Percentiles rank a stretch among this genome's conserved stretches.
phyloP scores from a whole-genome alignment of 2,113 vertebrate species.

The Cairina moschata region DNA sequence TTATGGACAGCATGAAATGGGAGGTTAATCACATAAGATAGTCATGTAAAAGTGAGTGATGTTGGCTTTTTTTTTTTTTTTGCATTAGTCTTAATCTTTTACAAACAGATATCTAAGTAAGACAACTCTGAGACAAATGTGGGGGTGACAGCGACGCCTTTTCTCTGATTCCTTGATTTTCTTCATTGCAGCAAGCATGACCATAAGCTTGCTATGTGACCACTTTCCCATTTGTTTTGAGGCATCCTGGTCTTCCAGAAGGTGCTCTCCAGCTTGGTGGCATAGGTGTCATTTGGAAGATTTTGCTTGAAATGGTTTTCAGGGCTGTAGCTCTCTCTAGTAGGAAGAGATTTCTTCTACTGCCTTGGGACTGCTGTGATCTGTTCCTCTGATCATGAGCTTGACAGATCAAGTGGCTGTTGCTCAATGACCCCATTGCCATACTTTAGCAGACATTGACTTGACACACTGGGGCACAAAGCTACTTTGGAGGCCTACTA shows the following conservation, averaged over 20 bases:
- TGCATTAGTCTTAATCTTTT: neutral
- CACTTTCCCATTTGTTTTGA: neutral
- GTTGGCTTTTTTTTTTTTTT: neutral
- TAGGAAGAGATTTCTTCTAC: neutral
- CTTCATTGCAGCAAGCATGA: neutral
- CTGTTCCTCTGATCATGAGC: neutral
- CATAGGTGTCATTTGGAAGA: neutral
- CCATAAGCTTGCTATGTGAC: neutral
- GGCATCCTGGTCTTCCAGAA: neutral
- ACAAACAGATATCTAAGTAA: neutral
- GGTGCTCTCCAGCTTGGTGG: accelerated
- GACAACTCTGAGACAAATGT: neutral
- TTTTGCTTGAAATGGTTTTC: neutral
- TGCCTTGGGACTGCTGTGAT: neutral
- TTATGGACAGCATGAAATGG: neutral
- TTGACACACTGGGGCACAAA: neutral
- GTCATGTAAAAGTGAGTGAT: neutral
- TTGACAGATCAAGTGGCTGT: neutral
- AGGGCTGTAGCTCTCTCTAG: neutral
- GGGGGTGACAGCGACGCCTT: neutral
- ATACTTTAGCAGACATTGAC: neutral
- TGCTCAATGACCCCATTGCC: neutral
- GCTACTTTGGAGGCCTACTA: neutral
- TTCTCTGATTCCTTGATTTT: neutral
- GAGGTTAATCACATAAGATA: neutral